Evolutionary conservation across 2,113 vertebrate genomes (phyloP).

Genomic region (Smithornis capensis): DNA sequence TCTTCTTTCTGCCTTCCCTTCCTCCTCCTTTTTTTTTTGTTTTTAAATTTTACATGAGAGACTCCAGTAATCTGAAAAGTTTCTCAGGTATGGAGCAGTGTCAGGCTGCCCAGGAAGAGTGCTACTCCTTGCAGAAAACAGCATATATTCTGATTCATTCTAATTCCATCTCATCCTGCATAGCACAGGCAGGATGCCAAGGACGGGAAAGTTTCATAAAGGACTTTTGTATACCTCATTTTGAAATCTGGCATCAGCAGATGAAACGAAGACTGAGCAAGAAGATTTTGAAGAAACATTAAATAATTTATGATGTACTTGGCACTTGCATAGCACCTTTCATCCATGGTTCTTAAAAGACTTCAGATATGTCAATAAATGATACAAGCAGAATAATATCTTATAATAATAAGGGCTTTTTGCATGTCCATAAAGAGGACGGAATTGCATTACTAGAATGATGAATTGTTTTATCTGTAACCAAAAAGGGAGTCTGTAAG

Average conservation of each 20-base stretch:
- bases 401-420: constrained; percentile 7
- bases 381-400: neutral
- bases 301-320: constrained; percentile 28
- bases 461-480: neutral
- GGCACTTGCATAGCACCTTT: constrained; percentile 5
- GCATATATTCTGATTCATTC: neutral
- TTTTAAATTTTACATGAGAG: neutral
- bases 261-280: neutral
- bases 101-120: accelerated
- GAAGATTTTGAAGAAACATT: constrained; percentile 2
- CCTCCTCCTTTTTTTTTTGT: neutral
- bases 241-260: neutral
- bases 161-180: neutral
- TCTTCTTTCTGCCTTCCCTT: neutral
- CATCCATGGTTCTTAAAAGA: constrained; percentile 16
- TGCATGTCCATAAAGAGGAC: neutral
- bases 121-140: neutral
- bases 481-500: neutral
- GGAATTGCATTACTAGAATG: neutral
- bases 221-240: neutral
- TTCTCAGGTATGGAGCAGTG: neutral
- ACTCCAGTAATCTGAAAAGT: neutral
- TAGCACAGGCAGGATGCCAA: neutral
- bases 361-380: constrained; percentile 29
- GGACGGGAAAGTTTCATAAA: neutral